Conservation (phyloP, 53 echinoderm and acorn worm species). For the Antedon mediterranea region DNA sequence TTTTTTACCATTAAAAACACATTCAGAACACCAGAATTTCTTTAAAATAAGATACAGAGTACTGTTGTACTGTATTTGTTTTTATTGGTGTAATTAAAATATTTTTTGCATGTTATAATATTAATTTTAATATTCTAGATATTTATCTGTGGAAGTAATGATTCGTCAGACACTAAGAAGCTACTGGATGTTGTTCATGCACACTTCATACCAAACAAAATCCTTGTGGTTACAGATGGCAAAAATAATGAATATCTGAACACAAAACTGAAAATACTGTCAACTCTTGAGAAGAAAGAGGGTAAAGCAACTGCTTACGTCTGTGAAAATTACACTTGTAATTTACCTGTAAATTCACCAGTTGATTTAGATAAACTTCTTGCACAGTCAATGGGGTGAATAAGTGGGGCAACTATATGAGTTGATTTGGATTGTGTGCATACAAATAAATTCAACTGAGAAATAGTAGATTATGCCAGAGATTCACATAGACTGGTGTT, state of each 20-base stretch:
- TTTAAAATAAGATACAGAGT: too few species aligned
- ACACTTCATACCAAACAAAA: constrained; percentile 66
- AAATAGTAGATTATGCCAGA: too few species aligned
- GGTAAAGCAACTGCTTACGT: constrained; percentile 84
- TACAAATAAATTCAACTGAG: too few species aligned
- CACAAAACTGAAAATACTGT: constrained; percentile 45
- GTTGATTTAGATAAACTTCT: constrained; percentile 42
- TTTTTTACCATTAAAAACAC: too few species aligned
- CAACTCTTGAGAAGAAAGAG: constrained; percentile 49
- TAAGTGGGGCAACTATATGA: too few species aligned
- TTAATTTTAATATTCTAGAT: constrained; percentile 30
- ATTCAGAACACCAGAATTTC: too few species aligned
- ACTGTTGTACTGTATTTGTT: too few species aligned
- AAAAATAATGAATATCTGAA: constrained; percentile 39
- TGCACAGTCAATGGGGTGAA: background rate
- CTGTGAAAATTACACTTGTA: constrained; percentile 83
- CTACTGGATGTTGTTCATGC: constrained; percentile 62
- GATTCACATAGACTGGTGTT: too few species aligned
- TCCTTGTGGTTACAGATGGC: constrained; percentile 72
- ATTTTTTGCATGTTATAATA: too few species aligned
- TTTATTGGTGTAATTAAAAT: too few species aligned
- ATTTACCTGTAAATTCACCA: constrained; percentile 56
- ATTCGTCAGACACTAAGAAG: constrained; percentile 37
- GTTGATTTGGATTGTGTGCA: too few species aligned
- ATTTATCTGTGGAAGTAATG: constrained; percentile 62